Evolutionary conservation across 2,888 invertebrate species (phyloP), one percentile per base, ranked within the genome.

Genomic region (Dysmachus trigonus): DNA sequence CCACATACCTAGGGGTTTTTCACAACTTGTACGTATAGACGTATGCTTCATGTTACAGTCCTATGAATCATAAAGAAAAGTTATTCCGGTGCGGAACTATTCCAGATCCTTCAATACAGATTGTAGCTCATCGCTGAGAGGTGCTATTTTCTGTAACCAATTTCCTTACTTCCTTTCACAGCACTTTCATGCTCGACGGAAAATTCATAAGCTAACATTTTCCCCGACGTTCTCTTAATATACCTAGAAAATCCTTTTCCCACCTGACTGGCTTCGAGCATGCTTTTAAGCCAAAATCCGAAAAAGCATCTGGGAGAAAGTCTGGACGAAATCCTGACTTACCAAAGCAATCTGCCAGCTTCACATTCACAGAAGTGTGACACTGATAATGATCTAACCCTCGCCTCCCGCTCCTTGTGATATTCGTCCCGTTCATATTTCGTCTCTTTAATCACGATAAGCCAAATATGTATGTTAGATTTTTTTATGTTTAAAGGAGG

Each of bases 181-280:
- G 31, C 33, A 33, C 33, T 31, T 74, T 74, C 18, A 18, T 74
- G 18, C 31, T 31, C 33, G 18, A 33, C 38, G 47, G 47, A 77
- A 47, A 47, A 77, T 47, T 77, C 77, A 77, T 77, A 77, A 77
- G 77, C 47, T 47, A 41, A 47, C 77, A 76, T 18, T 41, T 47
- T 77, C 30, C 77, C 47, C 47, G 27, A 47, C 41, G 47, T 30
- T 41, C 62, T 41, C 62, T 77, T 77, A 77, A 47, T 77, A 77
- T 77, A 47, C 77, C 77, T 30, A 27, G 47, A 77, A 77, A 77
- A 77, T 77, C 77, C 77, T 77, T 77, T 47, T 77, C 77, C 5
- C 77, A 77, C 47, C 77, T 77, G 77, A 62, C 62, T 62, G 27
- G 47, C 10, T 77, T 77, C 30, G 27, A 47, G 47, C 30, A 77